phyloP scores from a whole-genome alignment of 2,797 vertebrate species.

The Mus minutoides region DNA sequence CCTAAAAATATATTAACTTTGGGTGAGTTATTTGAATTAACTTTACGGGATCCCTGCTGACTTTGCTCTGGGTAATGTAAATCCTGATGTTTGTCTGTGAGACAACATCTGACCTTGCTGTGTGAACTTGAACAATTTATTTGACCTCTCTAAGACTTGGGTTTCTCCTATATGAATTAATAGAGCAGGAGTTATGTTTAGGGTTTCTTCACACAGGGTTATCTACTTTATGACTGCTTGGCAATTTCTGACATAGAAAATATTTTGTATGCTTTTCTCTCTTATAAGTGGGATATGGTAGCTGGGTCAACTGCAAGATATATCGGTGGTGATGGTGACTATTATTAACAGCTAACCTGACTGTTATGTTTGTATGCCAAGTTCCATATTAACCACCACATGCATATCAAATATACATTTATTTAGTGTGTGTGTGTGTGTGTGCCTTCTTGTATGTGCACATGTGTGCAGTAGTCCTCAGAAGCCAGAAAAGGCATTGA shows the following conservation, averaged over 20 bases:
- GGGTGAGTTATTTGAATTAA: conserved; percentile 85
- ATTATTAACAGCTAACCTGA: conserved; percentile 3
- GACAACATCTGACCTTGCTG: conserved; percentile 69
- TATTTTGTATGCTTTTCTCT: background rate
- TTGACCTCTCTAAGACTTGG: conserved; percentile 62
- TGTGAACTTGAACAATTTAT: conserved; percentile 48
- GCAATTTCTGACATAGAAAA: conserved; percentile 32
- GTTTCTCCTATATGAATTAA: conserved; percentile 24
- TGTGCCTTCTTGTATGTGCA: background rate
- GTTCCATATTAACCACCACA: background rate
- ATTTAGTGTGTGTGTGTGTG: no score
- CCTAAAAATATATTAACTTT: conserved; percentile 89
- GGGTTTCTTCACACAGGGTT: background rate
- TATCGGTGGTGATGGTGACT: background rate
- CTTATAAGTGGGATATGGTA: background rate
- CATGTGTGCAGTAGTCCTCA: background rate
- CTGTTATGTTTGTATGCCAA: background rate
- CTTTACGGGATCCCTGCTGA: conserved; percentile 79
- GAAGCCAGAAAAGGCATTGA: background rate
- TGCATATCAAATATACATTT: background rate
- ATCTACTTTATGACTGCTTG: background rate
- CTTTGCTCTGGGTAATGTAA: conserved; percentile 81
- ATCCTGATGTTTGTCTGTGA: conserved; percentile 78
- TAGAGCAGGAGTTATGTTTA: background rate
- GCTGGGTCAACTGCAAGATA: background rate